These are phyloP conservation scores for Conus betulinus DNA, from an alignment of 1,140 invertebrate genomes.

Conservation along the genomic window DNA sequence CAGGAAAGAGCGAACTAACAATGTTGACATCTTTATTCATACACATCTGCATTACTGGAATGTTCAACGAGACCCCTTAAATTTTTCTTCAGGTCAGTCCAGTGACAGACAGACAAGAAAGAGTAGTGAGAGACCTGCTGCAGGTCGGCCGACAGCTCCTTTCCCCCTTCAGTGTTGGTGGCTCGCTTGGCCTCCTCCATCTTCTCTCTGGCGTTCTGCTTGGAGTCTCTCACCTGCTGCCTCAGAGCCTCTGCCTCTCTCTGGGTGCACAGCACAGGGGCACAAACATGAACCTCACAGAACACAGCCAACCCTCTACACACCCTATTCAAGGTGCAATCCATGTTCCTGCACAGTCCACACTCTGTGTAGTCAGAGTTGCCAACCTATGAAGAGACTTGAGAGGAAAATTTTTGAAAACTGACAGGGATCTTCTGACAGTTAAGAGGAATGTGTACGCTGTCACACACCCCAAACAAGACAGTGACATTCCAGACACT, in stretches of 20 bases:
- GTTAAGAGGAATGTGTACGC: too few species aligned
- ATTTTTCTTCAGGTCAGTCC: background rate
- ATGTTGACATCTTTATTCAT: background rate
- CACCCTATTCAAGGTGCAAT: too few species aligned
- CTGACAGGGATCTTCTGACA: too few species aligned
- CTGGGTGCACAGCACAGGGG: slow-evolving; percentile 37
- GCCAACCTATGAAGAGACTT: too few species aligned
- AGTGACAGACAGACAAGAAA: slow-evolving; percentile 64
- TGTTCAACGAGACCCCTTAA: background rate
- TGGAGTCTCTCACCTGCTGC: slow-evolving; percentile 49
- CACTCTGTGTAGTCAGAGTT: too few species aligned
- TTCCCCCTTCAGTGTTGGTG: slow-evolving; percentile 53
- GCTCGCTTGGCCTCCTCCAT: slow-evolving; percentile 60
- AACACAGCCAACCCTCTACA: too few species aligned
- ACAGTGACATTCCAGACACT: too few species aligned
- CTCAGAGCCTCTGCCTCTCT: slow-evolving; percentile 58
- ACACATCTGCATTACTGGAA: background rate
- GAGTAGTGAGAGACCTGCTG: slow-evolving; percentile 45
- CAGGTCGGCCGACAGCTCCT: slow-evolving; percentile 58
- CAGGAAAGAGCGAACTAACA: too few species aligned
- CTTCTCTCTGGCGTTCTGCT: slow-evolving; percentile 59
- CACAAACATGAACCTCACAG: too few species aligned
- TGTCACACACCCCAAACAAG: too few species aligned
- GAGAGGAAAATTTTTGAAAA: too few species aligned
- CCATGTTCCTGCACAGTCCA: too few species aligned